Base-by-base conservation (phyloP, 2,888 invertebrate species). In the Agrilus mali region DNA sequence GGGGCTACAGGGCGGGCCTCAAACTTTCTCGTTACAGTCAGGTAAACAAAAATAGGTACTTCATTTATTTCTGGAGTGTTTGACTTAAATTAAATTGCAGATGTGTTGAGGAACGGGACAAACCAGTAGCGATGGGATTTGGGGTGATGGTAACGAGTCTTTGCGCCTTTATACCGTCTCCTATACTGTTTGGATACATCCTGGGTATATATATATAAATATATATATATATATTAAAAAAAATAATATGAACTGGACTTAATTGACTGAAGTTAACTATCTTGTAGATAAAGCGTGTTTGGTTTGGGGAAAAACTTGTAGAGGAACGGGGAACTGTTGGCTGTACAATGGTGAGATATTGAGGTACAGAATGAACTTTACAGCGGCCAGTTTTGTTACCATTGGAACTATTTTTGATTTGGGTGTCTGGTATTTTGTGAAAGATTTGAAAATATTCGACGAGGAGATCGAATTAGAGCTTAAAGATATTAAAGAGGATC, bases 121-220 rank as follows among this genome's bases (percentile, higher is more conserved):
- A 82, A 60, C 73, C 82, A 0, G 77, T 80, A 1, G 78, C 82
- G 2, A 78, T 83, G 73, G 83, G 82, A 27, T 75, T 82, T 45
- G 75, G 78, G 20, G 67, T 82, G 50, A 79, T 77, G 60, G 68
- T 82, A 53, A 74, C 80, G 71, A 80, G 80, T 48, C 66, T 82
- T 43, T 75, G 81, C 53, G 80, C 82, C 8, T 81, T 83, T 55
- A 79, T 85, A 52, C 86, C 86, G 1, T 80, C 82, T 38, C 86
- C 86, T 0, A 81, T 86, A 50, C 68, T 85, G 44, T 83, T 83
- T 55, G 86, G 86, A 42, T 78, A 75, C 54, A 74, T 86, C 42
- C 72, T 85, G 53, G 79, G 78, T 77, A 63, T n/a, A n/a, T n/a
- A n/a, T n/a, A n/a, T n/a, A n/a, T n/a, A n/a, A n/a, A n/a, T n/a